phyloP scores from a whole-genome alignment of 2,797 vertebrate genomes.

The Enteromius unitaeniatus region DNA sequence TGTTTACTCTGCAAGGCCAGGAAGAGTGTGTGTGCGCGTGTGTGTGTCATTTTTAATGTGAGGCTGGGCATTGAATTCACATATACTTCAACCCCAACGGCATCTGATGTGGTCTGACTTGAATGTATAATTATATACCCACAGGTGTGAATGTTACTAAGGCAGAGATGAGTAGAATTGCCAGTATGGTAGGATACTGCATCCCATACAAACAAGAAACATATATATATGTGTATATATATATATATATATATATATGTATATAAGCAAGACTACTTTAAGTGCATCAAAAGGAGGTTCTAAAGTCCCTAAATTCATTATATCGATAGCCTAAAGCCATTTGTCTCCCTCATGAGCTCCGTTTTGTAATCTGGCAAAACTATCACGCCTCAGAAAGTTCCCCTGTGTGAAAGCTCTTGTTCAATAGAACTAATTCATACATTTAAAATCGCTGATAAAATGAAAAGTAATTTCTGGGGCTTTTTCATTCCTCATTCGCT shows the following conservation, averaged over 20 bases:
- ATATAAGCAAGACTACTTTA: conserved; percentile 36
- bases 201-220: not conserved
- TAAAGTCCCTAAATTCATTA: conserved; percentile 59
- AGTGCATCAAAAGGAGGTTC: conserved; percentile 29
- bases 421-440: conserved; percentile 49
- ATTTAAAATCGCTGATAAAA: conserved; percentile 52
- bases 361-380: conserved; percentile 35
- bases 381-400: conserved; percentile 24
- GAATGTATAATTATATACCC: conserved; percentile 53
- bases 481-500: conserved; percentile 26
- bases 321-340: conserved; percentile 41
- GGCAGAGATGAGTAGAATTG: conserved; percentile 13
- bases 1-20: conserved; percentile 49
- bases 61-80: conserved; percentile 36
- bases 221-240: not conserved
- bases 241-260: conserved; percentile 1
- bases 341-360: conserved; percentile 12
- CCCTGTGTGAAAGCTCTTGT: conserved; percentile 42
- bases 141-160: conserved; percentile 32
- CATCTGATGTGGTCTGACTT: conserved; percentile 48
- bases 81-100: conserved; percentile 24
- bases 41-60: conserved; percentile 36
- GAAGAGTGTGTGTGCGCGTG: not conserved
- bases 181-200: not conserved
- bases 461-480: conserved; percentile 42